A percentile compares a stretch with the other conserved stretches of the same genome.
Evolutionary conservation across 2,113 vertebrate genomes (phyloP).

Genomic region (Rhagologus leucostigma): DNA sequence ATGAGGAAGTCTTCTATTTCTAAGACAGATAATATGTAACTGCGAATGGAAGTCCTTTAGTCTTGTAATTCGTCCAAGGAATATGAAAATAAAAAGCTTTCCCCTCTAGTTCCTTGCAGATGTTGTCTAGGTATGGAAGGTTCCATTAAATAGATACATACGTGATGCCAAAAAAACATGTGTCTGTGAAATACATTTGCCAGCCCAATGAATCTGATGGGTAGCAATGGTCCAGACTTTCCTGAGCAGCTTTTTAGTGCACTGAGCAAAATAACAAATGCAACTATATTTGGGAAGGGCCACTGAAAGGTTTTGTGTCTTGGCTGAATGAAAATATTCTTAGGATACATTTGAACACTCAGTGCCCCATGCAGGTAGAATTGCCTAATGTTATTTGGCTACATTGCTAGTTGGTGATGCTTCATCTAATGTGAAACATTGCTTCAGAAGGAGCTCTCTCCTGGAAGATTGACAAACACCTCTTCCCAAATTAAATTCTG

Average conservation of each 20-base stretch:
- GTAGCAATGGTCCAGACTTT: not conserved
- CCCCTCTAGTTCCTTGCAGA: not conserved
- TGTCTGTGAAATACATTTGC: not conserved
- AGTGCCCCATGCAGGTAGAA: not conserved
- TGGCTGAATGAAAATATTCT: not conserved
- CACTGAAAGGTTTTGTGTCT: not conserved
- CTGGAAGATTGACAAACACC: not conserved
- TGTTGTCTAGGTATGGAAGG: not conserved
- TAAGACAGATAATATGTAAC: not conserved
- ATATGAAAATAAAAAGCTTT: not conserved
- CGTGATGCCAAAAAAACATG: not conserved
- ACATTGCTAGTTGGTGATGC: not conserved
- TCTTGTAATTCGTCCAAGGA: not conserved
- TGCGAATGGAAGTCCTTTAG: not conserved
- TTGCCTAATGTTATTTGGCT: not conserved
- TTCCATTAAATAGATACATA: not conserved
- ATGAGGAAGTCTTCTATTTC: not conserved
- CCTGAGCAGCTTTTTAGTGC: not conserved
- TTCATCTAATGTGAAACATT: not conserved
- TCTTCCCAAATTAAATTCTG: not conserved
- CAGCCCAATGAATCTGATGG: not conserved
- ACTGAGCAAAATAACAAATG: not conserved
- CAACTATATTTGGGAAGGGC: not conserved
- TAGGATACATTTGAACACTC: not conserved
- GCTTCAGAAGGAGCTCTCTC: not conserved